phyloP scores from a whole-genome alignment of 2,113 vertebrate genomes.

The Accipiter cooperii region DNA sequence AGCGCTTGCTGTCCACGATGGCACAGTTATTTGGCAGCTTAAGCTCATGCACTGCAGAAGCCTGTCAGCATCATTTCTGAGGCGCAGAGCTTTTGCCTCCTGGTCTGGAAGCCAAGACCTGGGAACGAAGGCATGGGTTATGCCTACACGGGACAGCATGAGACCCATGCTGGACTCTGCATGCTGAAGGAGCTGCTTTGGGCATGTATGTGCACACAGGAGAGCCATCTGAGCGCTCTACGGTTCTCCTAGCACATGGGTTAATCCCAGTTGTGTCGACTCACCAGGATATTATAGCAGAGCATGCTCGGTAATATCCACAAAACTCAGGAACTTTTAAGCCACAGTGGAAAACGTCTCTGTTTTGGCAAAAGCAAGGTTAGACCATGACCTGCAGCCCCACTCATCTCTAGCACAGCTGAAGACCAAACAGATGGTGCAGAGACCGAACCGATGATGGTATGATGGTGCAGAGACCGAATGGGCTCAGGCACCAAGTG shows the following conservation, averaged over 20 bases:
- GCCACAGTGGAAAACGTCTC: background rate
- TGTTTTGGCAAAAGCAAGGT: background rate
- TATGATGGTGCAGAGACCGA: background rate
- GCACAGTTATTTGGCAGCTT: background rate
- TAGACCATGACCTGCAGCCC: background rate
- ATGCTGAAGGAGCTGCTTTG: background rate
- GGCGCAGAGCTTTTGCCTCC: background rate
- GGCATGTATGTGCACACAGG: fast-evolving
- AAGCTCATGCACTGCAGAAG: background rate
- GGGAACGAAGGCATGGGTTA: background rate
- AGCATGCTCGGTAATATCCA: fast-evolving
- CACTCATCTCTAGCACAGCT: fast-evolving
- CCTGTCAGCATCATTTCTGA: background rate
- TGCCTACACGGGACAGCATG: fast-evolving
- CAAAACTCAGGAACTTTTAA: background rate
- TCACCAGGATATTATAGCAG: background rate
- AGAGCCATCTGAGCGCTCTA: background rate
- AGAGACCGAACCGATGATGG: background rate
- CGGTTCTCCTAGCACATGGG: fast-evolving
- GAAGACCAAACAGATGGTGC: background rate
- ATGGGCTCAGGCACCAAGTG: fast-evolving
- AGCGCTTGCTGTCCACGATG: fast-evolving
- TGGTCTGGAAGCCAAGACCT: background rate
- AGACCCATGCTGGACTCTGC: background rate
- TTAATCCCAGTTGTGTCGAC: fast-evolving